Percentiles rank a stretch among this genome's conserved stretches.
These are phyloP conservation scores for Gadopsis bispinosus DNA, from an alignment of 2,797 vertebrate species.

Conservation along the genomic window DNA sequence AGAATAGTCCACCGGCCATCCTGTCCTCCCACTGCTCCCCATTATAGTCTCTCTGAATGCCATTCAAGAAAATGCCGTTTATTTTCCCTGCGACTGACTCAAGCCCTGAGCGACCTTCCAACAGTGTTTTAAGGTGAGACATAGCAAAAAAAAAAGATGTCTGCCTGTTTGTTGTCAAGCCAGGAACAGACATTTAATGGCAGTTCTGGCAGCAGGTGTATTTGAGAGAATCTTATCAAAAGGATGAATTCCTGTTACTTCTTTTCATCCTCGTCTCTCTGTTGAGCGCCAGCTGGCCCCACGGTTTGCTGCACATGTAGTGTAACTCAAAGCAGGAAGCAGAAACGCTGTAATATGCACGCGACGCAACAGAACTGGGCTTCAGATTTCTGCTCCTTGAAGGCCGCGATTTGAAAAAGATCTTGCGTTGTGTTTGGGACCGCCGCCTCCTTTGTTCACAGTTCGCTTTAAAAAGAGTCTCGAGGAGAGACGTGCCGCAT, in stretches of 20 bases:
- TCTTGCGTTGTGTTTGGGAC: slow-evolving; percentile 15
- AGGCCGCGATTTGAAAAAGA: slow-evolving; percentile 9
- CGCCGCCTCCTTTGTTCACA: slow-evolving; percentile 51
- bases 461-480: slow-evolving; percentile 57
- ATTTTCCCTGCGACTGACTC: slow-evolving; percentile 30
- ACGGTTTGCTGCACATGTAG: slow-evolving; percentile 10
- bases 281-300: slow-evolving; percentile 41
- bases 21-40: slow-evolving; percentile 4
- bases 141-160: not conserved
- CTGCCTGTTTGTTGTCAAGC: slow-evolving; percentile 33
- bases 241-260: slow-evolving; percentile 36
- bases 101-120: slow-evolving; percentile 41
- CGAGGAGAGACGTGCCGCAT: slow-evolving; percentile 37
- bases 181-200: slow-evolving; percentile 73
- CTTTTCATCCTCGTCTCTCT: slow-evolving; percentile 33
- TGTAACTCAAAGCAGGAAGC: slow-evolving; percentile 1
- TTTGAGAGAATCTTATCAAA: slow-evolving; percentile 69
- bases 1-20: slow-evolving; percentile 9
- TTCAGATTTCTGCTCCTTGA: slow-evolving; percentile 7
- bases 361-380: not conserved
- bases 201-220: slow-evolving; percentile 74
- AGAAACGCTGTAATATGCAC: not conserved
- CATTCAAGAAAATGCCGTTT: slow-evolving; percentile 43
- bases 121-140: slow-evolving; percentile 53
- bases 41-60: slow-evolving; percentile 49